These are phyloP conservation scores for Gymnogyps californianus DNA, from an alignment of 2,113 vertebrate species.

Conservation along the genomic window DNA sequence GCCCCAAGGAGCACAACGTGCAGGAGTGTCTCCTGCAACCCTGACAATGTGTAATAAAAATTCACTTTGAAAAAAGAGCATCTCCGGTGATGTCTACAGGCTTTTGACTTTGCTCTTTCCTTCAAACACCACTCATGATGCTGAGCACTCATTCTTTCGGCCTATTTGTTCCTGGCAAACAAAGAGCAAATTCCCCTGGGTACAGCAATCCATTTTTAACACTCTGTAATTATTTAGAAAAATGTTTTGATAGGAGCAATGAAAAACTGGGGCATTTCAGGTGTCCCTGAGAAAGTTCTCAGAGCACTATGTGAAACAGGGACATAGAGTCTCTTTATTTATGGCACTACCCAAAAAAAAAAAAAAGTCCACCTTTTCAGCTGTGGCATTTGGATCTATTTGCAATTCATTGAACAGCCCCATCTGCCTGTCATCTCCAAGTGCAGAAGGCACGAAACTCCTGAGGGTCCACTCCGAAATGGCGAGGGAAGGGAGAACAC, in stretches of 20 bases:
- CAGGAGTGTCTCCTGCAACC: not conserved
- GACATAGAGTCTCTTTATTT: not conserved
- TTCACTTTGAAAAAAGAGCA: not conserved
- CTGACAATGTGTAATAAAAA: not conserved
- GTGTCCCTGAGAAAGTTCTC: slow-evolving; percentile 43
- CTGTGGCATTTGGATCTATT: not conserved
- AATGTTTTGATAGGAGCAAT: slow-evolving; percentile 42
- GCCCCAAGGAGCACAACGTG: not conserved
- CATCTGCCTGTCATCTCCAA: not conserved
- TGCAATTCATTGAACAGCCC: not conserved
- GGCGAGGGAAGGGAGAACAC: not conserved
- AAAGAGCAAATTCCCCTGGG: slow-evolving; percentile 50
- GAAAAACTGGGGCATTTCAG: slow-evolving; percentile 55
- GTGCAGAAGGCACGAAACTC: not conserved
- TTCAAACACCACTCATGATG: slow-evolving; percentile 57
- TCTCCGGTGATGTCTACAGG: not conserved
- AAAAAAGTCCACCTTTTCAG: not conserved
- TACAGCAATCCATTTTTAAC: slow-evolving; percentile 61
- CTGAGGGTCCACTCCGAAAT: not conserved
- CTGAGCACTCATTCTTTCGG: slow-evolving; percentile 50
- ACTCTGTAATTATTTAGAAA: slow-evolving; percentile 59
- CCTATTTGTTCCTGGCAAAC: slow-evolving; percentile 65
- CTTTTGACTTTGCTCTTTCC: slow-evolving; percentile 64
- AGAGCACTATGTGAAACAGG: not conserved
- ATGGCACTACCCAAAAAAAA: not conserved